Conservation (phyloP, 2,888 invertebrate species). For the Gastracanthus pulcherrimus region DNA sequence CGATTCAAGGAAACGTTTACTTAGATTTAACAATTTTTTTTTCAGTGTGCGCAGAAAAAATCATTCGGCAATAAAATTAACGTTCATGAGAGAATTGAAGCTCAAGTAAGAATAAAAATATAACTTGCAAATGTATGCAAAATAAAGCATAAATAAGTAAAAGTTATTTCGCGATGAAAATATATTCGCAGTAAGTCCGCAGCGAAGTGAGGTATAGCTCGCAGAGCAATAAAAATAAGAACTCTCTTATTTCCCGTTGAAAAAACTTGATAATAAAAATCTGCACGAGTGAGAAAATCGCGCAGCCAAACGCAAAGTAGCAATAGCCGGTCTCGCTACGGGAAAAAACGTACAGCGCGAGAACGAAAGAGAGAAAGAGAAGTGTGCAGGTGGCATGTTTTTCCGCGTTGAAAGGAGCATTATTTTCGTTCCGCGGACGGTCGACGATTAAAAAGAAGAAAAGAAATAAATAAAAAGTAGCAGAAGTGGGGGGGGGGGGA, state of each 20-base stretch:
- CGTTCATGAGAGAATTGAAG: neutral
- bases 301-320: neutral
- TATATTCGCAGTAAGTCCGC: neutral
- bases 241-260: neutral
- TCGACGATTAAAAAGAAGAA: neutral
- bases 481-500: neutral
- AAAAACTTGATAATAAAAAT: neutral
- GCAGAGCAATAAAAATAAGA: neutral
- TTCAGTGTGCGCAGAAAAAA: too few relatives aligned
- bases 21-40: too few relatives aligned
- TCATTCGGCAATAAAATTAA: too few relatives aligned
- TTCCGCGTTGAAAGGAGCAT: neutral
- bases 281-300: too few relatives aligned
- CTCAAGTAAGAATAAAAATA: neutral
- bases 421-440: constrained; percentile 24
- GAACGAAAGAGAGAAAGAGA: too few relatives aligned
- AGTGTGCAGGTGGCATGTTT: neutral
- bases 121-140: neutral
- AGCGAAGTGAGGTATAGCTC: neutral
- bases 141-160: neutral
- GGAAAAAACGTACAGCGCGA: too few relatives aligned
- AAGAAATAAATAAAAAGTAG: neutral
- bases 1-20: too few relatives aligned
- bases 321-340: too few relatives aligned
- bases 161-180: neutral